Conservation (phyloP, 2,797 vertebrate genomes). For the Girardinus metallicus region DNA sequence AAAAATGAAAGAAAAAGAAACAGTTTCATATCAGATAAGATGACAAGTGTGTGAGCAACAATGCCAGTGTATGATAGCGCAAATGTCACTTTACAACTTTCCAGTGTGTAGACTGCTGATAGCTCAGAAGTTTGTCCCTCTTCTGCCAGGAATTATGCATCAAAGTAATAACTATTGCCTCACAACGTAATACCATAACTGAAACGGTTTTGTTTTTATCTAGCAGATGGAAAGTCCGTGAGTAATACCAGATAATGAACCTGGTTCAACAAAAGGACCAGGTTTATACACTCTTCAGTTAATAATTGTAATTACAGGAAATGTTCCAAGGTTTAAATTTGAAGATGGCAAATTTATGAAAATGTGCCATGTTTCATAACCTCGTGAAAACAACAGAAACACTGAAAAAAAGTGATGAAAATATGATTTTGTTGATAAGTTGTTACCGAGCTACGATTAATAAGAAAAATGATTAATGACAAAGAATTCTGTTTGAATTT, state of each 20-base stretch:
- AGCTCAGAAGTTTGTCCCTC: background rate
- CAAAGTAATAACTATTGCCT: background rate
- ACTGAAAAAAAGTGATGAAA: background rate
- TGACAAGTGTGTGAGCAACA: background rate
- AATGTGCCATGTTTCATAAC: background rate
- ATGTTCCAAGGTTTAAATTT: background rate
- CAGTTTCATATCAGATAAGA: conserved; percentile 4
- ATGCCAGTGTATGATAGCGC: background rate
- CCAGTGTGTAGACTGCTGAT: background rate
- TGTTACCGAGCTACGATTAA: background rate
- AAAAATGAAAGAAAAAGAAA: conserved; percentile 24
- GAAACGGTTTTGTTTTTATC: background rate
- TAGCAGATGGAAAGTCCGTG: background rate
- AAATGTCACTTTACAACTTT: background rate
- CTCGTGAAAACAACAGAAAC: background rate
- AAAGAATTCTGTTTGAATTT: background rate
- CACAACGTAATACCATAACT: background rate
- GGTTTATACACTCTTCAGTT: background rate
- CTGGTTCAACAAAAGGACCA: background rate
- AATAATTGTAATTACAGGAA: background rate
- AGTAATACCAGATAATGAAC: background rate
- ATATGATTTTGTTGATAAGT: background rate
- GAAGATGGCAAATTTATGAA: background rate
- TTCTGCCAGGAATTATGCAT: background rate
- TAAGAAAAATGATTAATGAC: background rate